Evolutionary conservation across 2,888 invertebrate genomes (phyloP), one percentile per base, ranked within the genome.

Genomic region (Sussaba pulchella): DNA sequence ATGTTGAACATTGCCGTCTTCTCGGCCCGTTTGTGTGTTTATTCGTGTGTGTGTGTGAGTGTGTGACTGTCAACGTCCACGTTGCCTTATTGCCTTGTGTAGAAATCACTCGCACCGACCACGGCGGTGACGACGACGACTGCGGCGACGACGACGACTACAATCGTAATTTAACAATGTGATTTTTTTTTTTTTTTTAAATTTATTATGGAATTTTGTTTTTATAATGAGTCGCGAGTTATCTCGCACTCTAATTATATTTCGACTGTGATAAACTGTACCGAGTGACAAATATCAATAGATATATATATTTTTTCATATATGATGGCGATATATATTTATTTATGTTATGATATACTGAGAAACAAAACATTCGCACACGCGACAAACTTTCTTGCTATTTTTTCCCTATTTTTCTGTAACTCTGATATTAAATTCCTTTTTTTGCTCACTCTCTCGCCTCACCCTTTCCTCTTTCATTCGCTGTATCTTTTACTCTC

Each of bases 1-100:
- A 98, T 97, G 94, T 97, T 98, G 93, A 98, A 97, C 96, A 98
- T 98, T 93, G 97, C 97, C 95, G 95, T 95, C 88, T 91, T 91
- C 87, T 93, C 86, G 84, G 74, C 84, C 83, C 83, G 77, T 83
- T 82, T 83, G 78, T 78, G 70, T 31, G 31, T 31, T 31, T 5
- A 5, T 31, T n/a, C n/a, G n/a, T n/a, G n/a, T n/a, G n/a, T n/a
- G n/a, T n/a, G n/a, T n/a, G n/a, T n/a, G n/a, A n/a, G n/a, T 31
- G 31, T 78, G 80, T 75, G 78, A 73, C 75, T 82, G 75, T 66
- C 77, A 80, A 73, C 70, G 73, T 82, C 67, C 66, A 82, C 57
- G 72, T 69, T 73, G 47, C 19, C 70, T 67, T 72, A 64, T 50
- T 67, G 75, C 52, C 59, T 59, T 64, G 47, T 71, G 79, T 79